These are phyloP conservation scores for Sarcophilus harrisii DNA, from an alignment of 2,797 vertebrate species.

Conservation along the genomic window DNA sequence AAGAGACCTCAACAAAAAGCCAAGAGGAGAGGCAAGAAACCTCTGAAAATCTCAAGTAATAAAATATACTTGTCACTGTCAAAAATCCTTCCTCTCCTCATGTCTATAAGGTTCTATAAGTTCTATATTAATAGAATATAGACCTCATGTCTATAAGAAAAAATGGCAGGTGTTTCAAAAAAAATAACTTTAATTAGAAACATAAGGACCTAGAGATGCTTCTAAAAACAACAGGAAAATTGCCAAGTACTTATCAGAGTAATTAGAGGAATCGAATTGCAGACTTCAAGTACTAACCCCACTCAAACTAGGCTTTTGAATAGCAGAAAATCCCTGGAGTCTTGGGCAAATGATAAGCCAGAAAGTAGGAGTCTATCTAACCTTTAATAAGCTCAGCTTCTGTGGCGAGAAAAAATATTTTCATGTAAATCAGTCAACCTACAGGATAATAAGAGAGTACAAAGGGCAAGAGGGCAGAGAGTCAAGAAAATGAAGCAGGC, in stretches of 20 bases:
- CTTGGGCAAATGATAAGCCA: neutral
- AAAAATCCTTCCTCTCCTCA: neutral
- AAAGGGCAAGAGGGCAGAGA: neutral
- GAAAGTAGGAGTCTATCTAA: neutral
- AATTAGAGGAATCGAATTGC: neutral
- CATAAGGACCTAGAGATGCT: neutral
- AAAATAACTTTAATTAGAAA: constrained; percentile 1
- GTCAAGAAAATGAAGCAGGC: neutral
- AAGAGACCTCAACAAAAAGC: neutral
- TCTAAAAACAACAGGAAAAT: constrained; percentile 6
- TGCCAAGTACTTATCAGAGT: neutral
- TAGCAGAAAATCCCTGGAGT: neutral
- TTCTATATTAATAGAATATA: constrained; percentile 18
- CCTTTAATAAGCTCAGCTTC: neutral
- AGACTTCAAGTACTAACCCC: neutral
- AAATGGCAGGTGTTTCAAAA: neutral
- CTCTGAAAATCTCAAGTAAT: neutral
- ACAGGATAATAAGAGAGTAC: neutral
- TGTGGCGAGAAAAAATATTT: neutral
- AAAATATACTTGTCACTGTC: neutral
- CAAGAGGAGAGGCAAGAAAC: neutral
- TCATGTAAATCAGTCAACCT: neutral
- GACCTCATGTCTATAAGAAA: neutral
- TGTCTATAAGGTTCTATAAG: too few relatives aligned
- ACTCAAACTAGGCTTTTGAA: neutral